phyloP scores from a whole-genome alignment of 2,888 invertebrate genomes.

The Raillietiella orientalis region DNA sequence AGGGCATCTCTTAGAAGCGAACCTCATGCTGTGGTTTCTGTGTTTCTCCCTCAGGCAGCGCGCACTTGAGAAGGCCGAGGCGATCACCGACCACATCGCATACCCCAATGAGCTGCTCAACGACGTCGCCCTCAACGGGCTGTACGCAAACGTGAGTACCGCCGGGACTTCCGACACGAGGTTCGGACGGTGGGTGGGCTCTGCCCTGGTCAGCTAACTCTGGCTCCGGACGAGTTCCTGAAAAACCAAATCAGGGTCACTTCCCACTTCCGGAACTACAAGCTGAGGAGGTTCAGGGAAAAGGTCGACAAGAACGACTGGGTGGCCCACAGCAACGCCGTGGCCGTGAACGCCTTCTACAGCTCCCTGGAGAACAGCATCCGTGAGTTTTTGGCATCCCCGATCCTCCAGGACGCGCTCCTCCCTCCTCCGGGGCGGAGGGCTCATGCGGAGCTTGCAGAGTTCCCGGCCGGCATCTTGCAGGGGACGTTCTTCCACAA shows the following conservation, averaged over 20 bases:
- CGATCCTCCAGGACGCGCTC: too few relatives aligned
- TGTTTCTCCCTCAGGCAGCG: slow-evolving; percentile 21
- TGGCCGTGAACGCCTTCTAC: slow-evolving; percentile 57
- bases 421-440: too few relatives aligned
- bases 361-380: slow-evolving; percentile 57
- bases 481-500: slow-evolving; percentile 72
- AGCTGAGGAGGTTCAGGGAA: slow-evolving; percentile 37
- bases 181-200: too few relatives aligned
- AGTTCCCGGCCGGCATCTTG: slow-evolving; percentile 71
- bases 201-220: slow-evolving; percentile 34
- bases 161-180: slow-evolving; percentile 1
- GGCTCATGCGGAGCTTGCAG: slow-evolving; percentile 12
- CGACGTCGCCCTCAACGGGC: slow-evolving; percentile 37
- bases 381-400: slow-evolving; percentile 22
- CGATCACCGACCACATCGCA: slow-evolving; percentile 64
- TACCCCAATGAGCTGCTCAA: slow-evolving; percentile 68
- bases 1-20: too few relatives aligned
- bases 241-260: slow-evolving; percentile 39
- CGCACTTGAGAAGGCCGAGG: slow-evolving; percentile 41
- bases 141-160: slow-evolving; percentile 30
- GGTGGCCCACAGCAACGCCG: slow-evolving; percentile 49
- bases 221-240: slow-evolving; percentile 32
- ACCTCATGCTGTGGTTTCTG: too few relatives aligned
- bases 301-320: slow-evolving; percentile 57
- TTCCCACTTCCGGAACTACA: too few relatives aligned